Percentiles rank a stretch among this genome's conserved stretches.
Evolutionary conservation across 2,888 invertebrate species (phyloP).

Genomic region (Aspidiotus rigidus): DNA sequence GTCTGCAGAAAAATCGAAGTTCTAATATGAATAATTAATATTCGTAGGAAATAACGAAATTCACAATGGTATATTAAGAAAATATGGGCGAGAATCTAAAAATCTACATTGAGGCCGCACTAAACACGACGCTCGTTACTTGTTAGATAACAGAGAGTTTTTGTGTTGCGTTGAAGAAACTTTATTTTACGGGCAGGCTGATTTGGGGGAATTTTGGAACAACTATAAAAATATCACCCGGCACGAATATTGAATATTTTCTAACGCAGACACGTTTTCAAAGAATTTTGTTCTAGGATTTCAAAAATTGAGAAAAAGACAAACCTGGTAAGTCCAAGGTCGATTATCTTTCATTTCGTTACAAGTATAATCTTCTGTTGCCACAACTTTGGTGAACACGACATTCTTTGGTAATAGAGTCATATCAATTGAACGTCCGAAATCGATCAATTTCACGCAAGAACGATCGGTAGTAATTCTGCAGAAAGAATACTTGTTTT

Average conservation of each 20-base stretch:
- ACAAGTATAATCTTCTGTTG: constrained; percentile 69
- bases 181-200: background rate
- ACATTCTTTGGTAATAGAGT: constrained; percentile 66
- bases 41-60: too few relatives aligned
- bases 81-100: background rate
- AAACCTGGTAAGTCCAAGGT: constrained; percentile 78
- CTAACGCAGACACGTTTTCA: too few relatives aligned
- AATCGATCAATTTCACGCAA: constrained; percentile 79
- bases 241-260: background rate
- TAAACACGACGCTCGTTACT: background rate
- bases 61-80: too few relatives aligned
- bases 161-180: background rate
- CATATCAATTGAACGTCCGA: constrained; percentile 92
- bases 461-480: constrained; percentile 44
- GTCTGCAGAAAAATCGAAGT: constrained; percentile 49
- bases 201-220: too few relatives aligned
- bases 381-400: constrained; percentile 64
- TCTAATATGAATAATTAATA: too few relatives aligned
- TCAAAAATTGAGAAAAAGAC: background rate
- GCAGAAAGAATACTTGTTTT: background rate
- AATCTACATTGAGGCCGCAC: background rate
- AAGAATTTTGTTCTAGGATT: background rate
- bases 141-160: background rate
- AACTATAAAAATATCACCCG: background rate
- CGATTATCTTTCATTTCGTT: constrained; percentile 83